Evolutionary conservation across 2,888 invertebrate genomes (phyloP).

Genomic region (Polydrusus cervinus): DNA sequence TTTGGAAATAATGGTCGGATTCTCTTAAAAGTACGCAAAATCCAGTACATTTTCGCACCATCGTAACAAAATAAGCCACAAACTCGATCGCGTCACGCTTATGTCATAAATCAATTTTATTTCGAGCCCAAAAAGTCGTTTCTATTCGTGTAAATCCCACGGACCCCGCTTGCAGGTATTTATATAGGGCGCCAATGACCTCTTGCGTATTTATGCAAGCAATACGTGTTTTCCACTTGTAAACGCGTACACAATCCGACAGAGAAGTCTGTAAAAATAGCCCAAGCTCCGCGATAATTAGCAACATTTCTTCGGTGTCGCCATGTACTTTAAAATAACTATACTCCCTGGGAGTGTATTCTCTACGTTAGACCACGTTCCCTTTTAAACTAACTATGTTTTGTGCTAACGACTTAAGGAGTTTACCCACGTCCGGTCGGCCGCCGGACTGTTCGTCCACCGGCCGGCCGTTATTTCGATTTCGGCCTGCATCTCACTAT

Average conservation of each 20-base stretch:
- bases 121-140: constrained; percentile 27
- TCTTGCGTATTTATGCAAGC: constrained; percentile 65
- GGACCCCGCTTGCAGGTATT: constrained; percentile 63
- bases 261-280: constrained; percentile 62
- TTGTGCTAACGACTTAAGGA: too few relatives aligned
- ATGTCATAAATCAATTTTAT: constrained; percentile 11
- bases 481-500: too few relatives aligned
- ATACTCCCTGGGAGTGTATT: background rate
- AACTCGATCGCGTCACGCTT: background rate
- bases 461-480: too few relatives aligned
- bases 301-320: constrained; percentile 35
- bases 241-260: constrained; percentile 60
- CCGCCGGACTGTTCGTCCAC: too few relatives aligned
- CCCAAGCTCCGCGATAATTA: constrained; percentile 54
- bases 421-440: too few relatives aligned
- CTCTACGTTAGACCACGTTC: too few relatives aligned
- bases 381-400: too few relatives aligned
- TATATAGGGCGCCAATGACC: constrained; percentile 65
- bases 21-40: too few relatives aligned
- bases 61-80: background rate
- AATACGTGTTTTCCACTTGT: constrained; percentile 61
- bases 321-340: constrained; percentile 28
- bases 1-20: too few relatives aligned
- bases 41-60: background rate
- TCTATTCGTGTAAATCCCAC: constrained; percentile 47